A percentile compares a stretch with the other conserved stretches of the same genome.
phyloP scores from a whole-genome alignment of 1,140 invertebrate species.

The Paracyclopina nana region DNA sequence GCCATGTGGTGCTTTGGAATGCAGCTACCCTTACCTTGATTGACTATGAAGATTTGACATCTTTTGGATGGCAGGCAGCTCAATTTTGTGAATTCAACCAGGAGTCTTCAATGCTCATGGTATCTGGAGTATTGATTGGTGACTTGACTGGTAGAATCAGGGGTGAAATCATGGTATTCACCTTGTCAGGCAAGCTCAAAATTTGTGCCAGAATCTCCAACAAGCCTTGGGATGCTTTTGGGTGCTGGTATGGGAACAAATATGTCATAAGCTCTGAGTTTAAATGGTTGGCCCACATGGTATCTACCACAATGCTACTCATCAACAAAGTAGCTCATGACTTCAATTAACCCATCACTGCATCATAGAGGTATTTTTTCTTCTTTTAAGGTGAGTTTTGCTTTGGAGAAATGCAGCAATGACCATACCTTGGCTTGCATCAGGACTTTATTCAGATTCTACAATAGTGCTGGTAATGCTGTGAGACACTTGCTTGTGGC shows the following conservation, averaged over 20 bases:
- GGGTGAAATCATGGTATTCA: background rate
- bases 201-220: slow-evolving; percentile 1
- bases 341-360: too few relatives aligned
- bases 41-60: background rate
- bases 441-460: background rate
- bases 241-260: background rate
- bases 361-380: too few relatives aligned
- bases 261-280: background rate
- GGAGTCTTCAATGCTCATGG: background rate
- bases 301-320: background rate
- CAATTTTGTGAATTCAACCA: background rate
- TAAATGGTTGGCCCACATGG: background rate
- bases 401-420: too few relatives aligned
- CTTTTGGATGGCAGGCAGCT: background rate
- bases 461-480: background rate
- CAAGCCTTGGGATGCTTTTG: background rate
- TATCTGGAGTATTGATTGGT: background rate
- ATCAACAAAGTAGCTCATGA: background rate
- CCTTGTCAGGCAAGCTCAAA: background rate
- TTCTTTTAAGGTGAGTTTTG: background rate
- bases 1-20: background rate
- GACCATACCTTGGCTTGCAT: background rate
- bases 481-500: background rate
- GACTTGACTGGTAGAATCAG: background rate
- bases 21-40: background rate